These are phyloP conservation scores for Drosophila monieri DNA, from an alignment of 2,888 invertebrate genomes.

Conservation along the genomic window DNA sequence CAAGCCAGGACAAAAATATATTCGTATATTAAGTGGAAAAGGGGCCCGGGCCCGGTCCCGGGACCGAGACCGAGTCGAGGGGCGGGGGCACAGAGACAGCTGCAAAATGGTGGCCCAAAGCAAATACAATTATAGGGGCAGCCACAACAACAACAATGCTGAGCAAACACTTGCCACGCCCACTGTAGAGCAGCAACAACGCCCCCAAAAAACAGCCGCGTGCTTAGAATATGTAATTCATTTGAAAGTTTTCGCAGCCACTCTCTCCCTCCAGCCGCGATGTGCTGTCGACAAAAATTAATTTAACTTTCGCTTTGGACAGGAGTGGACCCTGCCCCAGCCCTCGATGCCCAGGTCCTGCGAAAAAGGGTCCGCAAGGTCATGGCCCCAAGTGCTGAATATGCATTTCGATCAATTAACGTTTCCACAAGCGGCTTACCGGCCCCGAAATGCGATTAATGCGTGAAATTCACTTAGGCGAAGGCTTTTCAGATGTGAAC, in stretches of 20 bases:
- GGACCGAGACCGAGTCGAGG: too few species aligned
- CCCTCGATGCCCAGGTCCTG: background rate
- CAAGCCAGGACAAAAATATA: slow-evolving; percentile 1
- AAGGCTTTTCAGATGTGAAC: slow-evolving; percentile 10
- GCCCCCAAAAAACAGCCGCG: slow-evolving; percentile 41
- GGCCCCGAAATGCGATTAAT: slow-evolving; percentile 62
- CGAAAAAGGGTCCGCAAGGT: slow-evolving; percentile 23
- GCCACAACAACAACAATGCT: slow-evolving; percentile 29
- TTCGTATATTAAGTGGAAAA: slow-evolving; percentile 16
- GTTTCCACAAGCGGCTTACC: slow-evolving; percentile 55
- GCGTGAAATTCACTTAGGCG: slow-evolving; percentile 60
- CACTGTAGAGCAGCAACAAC: slow-evolving; percentile 2
- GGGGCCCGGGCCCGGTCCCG: slow-evolving; percentile 28
- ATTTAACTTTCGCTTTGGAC: slow-evolving; percentile 59
- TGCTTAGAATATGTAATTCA: slow-evolving; percentile 76
- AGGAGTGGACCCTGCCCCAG: slow-evolving; percentile 1
- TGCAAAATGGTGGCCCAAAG: slow-evolving; percentile 53
- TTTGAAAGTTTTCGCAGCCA: slow-evolving; percentile 61
- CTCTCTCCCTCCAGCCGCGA: slow-evolving; percentile 5
- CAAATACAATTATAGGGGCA: slow-evolving; percentile 72
- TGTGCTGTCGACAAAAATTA: slow-evolving; percentile 65
- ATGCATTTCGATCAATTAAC: slow-evolving; percentile 67
- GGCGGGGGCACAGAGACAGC: slow-evolving; percentile 8
- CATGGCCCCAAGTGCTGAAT: slow-evolving; percentile 44
- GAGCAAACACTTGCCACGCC: slow-evolving; percentile 37